Evolutionary conservation across 2,888 invertebrate species (phyloP), one percentile per base, ranked within the genome.

Genomic region (Eumacrocentrus americanus): DNA sequence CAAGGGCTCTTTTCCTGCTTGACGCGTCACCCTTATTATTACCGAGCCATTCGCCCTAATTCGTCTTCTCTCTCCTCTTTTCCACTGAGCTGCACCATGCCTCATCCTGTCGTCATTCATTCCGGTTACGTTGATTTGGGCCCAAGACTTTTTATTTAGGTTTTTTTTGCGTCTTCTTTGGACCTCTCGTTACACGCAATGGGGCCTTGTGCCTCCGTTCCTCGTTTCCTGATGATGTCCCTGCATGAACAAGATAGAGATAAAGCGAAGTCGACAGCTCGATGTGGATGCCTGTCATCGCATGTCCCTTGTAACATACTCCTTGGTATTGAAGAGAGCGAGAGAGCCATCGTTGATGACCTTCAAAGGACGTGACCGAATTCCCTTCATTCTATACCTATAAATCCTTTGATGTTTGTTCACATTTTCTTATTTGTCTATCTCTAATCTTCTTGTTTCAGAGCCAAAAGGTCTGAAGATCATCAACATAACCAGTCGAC

Each of bases 41-140:
- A 73, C 70, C 71, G 72, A 72, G 69, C 59, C 70, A 70, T 71
- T 70, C 68, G 72, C 64, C 67, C 72, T 68, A 69, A 73, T 71
- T 72, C 67, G 67, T 65, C 20, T 37, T 12, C 34, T 18, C 18
- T 35, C 22, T 11, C 16, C 20, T 12, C 66, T 44, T 40, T 48
- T 48, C 44, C 44, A 25, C 48, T 44, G 37, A 46, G 42, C 44
- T 25, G 37, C 37, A 48, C 54, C 22, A 38, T 35, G n/a, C 47
- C 61, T 56, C 48, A 54, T 51, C 48, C 69, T 64, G 65, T 67
- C 69, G 66, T 70, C 72, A 72, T 72, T 75, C 74, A 70, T 67
- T 67, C 71, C 69, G 29, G 29, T 29, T 29, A 69, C 67, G 62
- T 64, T 64, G 64, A 70, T 44, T 66, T 66, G 58, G 50, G 18